Conservation (phyloP, 2,888 invertebrate species). For the Philonicus albiceps region DNA sequence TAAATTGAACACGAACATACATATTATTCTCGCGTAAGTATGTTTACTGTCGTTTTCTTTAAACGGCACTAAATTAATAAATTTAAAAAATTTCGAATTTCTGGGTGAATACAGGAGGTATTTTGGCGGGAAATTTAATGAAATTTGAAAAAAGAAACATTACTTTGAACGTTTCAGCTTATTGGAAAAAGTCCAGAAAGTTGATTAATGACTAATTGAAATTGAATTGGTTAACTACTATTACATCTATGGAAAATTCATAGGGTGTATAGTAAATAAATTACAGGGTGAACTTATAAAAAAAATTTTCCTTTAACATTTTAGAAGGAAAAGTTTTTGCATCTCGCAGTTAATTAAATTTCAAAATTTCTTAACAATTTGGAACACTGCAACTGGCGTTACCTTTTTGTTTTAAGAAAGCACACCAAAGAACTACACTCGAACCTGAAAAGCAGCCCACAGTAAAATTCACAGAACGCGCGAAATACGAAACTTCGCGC, state of each 20-base stretch:
- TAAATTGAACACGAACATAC: no score
- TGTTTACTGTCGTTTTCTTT: no score
- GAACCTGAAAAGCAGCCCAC: background rate
- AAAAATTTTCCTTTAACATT: no score
- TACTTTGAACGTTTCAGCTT: background rate
- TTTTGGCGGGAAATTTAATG: background rate
- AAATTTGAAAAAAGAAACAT: background rate
- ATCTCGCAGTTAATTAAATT: no score
- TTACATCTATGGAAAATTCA: background rate
- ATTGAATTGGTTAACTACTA: background rate
- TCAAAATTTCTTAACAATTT: background rate
- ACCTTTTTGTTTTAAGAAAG: background rate
- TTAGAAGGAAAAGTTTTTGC: no score
- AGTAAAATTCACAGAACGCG: background rate
- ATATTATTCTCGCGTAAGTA: no score
- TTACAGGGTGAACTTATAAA: background rate
- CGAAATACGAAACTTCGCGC: background rate
- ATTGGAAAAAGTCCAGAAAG: background rate
- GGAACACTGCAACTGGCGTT: background rate
- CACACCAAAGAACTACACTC: background rate
- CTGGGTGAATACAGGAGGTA: background rate
- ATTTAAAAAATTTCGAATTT: background rate
- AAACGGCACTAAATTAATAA: no score
- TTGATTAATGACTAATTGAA: background rate
- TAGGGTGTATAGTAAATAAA: background rate